These are phyloP conservation scores for Rhyacichthys aspro DNA, from an alignment of 2,797 vertebrate genomes.

Conservation along the genomic window DNA sequence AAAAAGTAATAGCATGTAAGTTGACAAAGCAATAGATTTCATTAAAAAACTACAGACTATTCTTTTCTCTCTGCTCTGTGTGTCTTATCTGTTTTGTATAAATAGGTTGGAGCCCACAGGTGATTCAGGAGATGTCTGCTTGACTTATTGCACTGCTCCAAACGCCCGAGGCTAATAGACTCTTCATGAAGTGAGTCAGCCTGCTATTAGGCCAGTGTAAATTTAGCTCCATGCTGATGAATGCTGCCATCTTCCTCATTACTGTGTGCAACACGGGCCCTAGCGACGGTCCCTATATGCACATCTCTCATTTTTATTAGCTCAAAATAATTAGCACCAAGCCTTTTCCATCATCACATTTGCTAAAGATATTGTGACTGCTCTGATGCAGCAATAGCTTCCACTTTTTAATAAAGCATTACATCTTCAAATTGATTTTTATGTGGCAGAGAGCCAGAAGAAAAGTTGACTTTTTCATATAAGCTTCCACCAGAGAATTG, in stretches of 20 bases:
- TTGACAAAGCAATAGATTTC: too few relatives aligned
- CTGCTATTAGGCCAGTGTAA: constrained; percentile 34
- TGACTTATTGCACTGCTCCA: constrained; percentile 58
- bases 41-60: too few relatives aligned
- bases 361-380: constrained; percentile 19
- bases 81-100: constrained; percentile 40
- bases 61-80: too few relatives aligned
- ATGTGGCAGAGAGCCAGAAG: constrained; percentile 41
- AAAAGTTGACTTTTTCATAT: constrained; percentile 28
- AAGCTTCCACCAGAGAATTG: constrained; percentile 31
- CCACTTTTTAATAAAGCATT: constrained; percentile 33
- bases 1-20: too few relatives aligned
- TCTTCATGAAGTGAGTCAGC: constrained; percentile 45
- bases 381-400: constrained; percentile 15
- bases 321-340: constrained; percentile 29
- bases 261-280: constrained; percentile 4
- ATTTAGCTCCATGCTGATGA: constrained; percentile 42
- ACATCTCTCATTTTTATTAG: constrained; percentile 45
- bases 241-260: constrained; percentile 17
- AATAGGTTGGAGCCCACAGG: constrained; percentile 60
- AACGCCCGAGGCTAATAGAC: constrained; percentile 51
- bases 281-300: constrained; percentile 42
- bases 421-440: constrained; percentile 36
- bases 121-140: constrained; percentile 54
- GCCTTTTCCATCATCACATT: constrained; percentile 17